Evolutionary conservation across 2,888 invertebrate species (phyloP).

Genomic region (Plagiodera versicolora): DNA sequence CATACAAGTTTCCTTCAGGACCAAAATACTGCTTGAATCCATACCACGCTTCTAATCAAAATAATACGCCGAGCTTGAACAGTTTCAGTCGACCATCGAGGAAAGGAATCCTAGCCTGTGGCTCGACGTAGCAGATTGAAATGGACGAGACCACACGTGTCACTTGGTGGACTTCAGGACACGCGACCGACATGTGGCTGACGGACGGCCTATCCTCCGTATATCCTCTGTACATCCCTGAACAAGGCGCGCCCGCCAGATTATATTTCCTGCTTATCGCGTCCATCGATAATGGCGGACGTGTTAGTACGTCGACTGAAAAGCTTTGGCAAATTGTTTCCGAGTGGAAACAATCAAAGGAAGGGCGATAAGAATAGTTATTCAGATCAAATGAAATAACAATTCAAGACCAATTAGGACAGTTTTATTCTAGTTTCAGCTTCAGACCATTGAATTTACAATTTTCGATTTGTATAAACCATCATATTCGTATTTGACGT

Average conservation of each 20-base stretch:
- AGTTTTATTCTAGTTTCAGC: no score
- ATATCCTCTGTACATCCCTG: conserved; percentile 17
- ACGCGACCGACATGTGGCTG: conserved; percentile 53
- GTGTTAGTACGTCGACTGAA: conserved; percentile 16
- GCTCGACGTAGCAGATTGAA: conserved; percentile 20
- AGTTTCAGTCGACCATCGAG: conserved; percentile 27
- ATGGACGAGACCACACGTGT: conserved; percentile 47
- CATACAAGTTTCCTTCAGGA: not conserved
- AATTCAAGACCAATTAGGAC: no score
- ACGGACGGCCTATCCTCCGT: conserved; percentile 21
- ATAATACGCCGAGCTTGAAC: not conserved
- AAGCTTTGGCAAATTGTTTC: conserved; percentile 19
- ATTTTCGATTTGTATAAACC: no score
- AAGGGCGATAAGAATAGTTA: not conserved
- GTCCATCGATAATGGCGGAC: conserved; percentile 7
- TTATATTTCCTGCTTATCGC: conserved; percentile 25
- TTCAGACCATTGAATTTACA: no score
- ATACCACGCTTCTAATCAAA: not conserved
- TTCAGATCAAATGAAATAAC: no score
- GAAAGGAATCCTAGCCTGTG: conserved; percentile 34
- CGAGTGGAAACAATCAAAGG: not conserved
- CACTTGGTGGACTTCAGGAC: conserved; percentile 49
- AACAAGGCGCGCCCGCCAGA: conserved; percentile 17
- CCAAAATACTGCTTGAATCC: not conserved
- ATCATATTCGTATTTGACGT: no score